Base-by-base conservation (phyloP, 1,140 invertebrate genomes). In the Leptinotarsa texana region DNA sequence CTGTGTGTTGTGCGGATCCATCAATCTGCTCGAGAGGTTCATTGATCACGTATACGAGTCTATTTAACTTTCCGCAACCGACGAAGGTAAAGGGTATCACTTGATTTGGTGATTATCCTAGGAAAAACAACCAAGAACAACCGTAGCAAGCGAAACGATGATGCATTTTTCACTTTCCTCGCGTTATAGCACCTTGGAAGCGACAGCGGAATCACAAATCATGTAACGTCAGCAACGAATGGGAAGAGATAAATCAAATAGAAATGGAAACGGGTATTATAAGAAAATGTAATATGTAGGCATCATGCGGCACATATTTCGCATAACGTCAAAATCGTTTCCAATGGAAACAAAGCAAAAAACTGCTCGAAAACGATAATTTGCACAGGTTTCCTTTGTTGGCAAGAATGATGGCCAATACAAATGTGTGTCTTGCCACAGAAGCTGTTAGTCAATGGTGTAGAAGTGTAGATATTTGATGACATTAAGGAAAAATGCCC, bases 261-360 rank as follows among this genome's bases (percentile, higher is more conserved):
- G 27, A 42, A 68, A 68, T 68, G 33, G 66, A 68, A 68, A 68
- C 42, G 15, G 66, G 66, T 68, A 68, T 68, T 47, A 68, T 68
- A 47, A 68, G 66, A 68, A 68, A 68, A 42, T n/a, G 66, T 68
- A 68, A 68, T 68, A 68, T 49, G 66, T n/a, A n/a, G 33, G 66
- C 66, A 42, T 68, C 15, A 68, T 18, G 33, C 66, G 66, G 49
- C 66, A 68, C 66, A 68, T 68, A 18, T 68, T 47, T 27, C 15
- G 42, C 66, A 68, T 68, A 68, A 68, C 15, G 42, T 47, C 66
- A 68, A 49, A 68, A 42, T 42, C 66, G 24, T 47, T 42, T 13
- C 15, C 66, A 42, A 68, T 68, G 66, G 18, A 68, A 68, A 47
- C 66, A 21, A 27, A 8, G 66, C 66, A 49, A 68, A 47, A 68